Evolutionary conservation across 2,888 invertebrate species (phyloP).

Genomic region (Xanthorhoe spadicearia): DNA sequence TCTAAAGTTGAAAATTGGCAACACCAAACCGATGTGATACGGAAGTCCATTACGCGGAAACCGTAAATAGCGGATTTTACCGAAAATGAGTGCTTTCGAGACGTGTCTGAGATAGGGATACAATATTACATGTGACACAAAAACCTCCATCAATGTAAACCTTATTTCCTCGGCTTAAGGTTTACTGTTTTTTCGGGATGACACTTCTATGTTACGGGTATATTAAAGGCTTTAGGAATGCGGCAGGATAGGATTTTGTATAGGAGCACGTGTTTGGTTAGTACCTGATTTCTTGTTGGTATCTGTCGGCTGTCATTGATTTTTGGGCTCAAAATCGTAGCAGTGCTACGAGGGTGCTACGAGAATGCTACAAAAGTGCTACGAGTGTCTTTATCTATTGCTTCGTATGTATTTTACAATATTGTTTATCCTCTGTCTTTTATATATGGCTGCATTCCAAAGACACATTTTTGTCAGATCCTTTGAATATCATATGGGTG

Average conservation of each 20-base stretch:
- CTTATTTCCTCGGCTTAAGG: conserved; percentile 14
- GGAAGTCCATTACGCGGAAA: conserved; percentile 28
- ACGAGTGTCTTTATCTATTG: neutral
- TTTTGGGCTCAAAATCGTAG: neutral
- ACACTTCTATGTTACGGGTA: conserved; percentile 5
- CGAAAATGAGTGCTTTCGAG: conserved; percentile 22
- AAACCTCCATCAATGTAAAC: neutral
- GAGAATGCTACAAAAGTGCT: neutral
- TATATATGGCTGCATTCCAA: no score
- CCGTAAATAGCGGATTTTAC: conserved; percentile 22
- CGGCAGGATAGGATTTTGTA: conserved; percentile 10
- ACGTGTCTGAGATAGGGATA: conserved; percentile 14
- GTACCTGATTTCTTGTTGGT: conserved; percentile 11
- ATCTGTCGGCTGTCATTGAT: neutral
- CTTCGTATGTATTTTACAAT: no score
- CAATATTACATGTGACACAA: conserved; percentile 3
- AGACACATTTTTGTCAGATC: no score
- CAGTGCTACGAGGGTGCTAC: neutral
- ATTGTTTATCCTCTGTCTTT: no score
- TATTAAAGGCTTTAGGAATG: conserved; percentile 14
- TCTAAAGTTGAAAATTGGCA: neutral
- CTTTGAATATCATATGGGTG: no score
- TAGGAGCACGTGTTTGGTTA: conserved; percentile 3
- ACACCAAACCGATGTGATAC: conserved; percentile 16
- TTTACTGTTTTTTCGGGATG: neutral